Conservation (phyloP, 2,888 invertebrate species). For the Cetonia aurata region DNA sequence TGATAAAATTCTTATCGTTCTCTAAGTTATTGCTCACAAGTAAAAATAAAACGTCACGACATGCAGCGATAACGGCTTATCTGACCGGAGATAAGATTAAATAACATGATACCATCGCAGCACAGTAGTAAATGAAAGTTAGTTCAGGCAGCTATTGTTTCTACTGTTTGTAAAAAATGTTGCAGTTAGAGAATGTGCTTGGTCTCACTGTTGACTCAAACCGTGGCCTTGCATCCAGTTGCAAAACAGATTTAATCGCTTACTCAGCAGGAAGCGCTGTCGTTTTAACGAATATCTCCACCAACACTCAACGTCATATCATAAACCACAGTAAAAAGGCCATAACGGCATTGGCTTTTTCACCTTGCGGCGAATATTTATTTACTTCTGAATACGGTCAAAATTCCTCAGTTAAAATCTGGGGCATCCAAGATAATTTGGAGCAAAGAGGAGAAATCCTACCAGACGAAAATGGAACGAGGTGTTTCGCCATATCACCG, state of each 20-base stretch:
- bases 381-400: conserved; percentile 16
- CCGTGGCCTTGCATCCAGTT: neutral
- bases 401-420: conserved; percentile 14
- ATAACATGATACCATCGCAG: neutral
- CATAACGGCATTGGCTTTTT: conserved; percentile 13
- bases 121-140: neutral
- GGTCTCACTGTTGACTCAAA: conserved; percentile 21
- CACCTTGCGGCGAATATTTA: conserved; percentile 14
- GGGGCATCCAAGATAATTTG: conserved; percentile 1
- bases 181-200: conserved; percentile 24
- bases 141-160: neutral
- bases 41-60: conserved; percentile 1
- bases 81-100: conserved; percentile 8
- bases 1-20: too few species aligned
- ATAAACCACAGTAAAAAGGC: conserved; percentile 18
- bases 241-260: conserved; percentile 5
- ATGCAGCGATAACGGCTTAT: neutral
- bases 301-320: conserved; percentile 4
- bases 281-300: conserved; percentile 9
- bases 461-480: conserved; percentile 24
- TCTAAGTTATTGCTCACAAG: too few species aligned
- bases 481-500: conserved; percentile 27
- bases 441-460: conserved; percentile 14
- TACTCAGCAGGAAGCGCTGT: conserved; percentile 29
- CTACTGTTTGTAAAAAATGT: conserved; percentile 6